Conservation (phyloP, 2,888 invertebrate species). For the Agrotis ipsilon region DNA sequence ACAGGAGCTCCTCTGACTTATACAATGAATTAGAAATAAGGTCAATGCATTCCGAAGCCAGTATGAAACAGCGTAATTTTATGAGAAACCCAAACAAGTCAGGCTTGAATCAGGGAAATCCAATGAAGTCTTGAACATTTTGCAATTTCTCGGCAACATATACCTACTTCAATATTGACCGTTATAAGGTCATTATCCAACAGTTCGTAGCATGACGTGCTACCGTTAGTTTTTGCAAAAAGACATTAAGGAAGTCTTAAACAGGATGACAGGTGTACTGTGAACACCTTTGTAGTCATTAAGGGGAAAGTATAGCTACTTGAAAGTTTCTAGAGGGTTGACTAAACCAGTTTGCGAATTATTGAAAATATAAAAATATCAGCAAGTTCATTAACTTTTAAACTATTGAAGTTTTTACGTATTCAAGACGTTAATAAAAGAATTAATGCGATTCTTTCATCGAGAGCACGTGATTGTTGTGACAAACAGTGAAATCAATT, state of each 20-base stretch:
- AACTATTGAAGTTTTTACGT: conserved; percentile 44
- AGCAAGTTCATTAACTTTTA: conserved; percentile 56
- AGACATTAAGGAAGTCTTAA: conserved; percentile 60
- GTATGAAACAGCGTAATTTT: conserved; percentile 31
- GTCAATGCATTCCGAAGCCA: conserved; percentile 26
- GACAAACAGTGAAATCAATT: conserved; percentile 43
- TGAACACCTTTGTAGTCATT: conserved; percentile 69
- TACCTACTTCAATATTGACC: conserved; percentile 26
- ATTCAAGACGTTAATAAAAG: conserved; percentile 50
- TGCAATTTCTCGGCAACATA: conserved; percentile 6
- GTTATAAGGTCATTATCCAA: conserved; percentile 47
- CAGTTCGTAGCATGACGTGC: conserved; percentile 15
- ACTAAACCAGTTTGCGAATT: conserved; percentile 50
- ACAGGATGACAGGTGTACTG: conserved; percentile 71
- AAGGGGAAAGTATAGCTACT: conserved; percentile 57
- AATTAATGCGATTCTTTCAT: conserved; percentile 48
- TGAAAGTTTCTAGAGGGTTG: conserved; percentile 48
- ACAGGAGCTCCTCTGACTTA: conserved; percentile 6
- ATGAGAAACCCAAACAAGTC: conserved; percentile 15
- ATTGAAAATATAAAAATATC: conserved; percentile 53
- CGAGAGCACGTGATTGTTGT: conserved; percentile 51
- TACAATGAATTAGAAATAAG: conserved; percentile 43
- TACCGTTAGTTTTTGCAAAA: conserved; percentile 60
- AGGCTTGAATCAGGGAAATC: conserved; percentile 12
- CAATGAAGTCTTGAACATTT: conserved; percentile 18